Conservation (phyloP, 2,888 invertebrate genomes). For the Abrostola tripartita region DNA sequence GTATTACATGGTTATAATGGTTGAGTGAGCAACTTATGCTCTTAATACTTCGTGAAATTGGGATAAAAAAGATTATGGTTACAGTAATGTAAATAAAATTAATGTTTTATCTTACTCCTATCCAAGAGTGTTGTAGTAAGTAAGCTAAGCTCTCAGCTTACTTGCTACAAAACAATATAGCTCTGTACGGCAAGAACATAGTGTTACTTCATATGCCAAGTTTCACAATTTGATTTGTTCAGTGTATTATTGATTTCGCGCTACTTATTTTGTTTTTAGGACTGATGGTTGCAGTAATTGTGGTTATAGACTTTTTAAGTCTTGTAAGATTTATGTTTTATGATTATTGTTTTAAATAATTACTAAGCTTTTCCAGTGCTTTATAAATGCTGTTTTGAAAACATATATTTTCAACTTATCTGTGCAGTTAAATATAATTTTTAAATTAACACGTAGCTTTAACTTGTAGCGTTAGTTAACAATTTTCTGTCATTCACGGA, state of each 20-base stretch:
- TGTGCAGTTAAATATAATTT: slow-evolving; percentile 16
- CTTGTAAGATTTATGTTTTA: neutral
- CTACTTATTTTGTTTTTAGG: slow-evolving; percentile 48
- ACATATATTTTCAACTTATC: too few relatives aligned
- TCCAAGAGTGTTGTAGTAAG: too few relatives aligned
- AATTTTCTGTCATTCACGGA: slow-evolving; percentile 38
- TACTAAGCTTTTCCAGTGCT: neutral
- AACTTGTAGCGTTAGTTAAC: slow-evolving; percentile 11
- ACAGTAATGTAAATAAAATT: too few relatives aligned
- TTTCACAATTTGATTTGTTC: slow-evolving; percentile 29
- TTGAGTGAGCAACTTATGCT: slow-evolving; percentile 6
- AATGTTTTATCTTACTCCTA: too few relatives aligned
- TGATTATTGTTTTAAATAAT: neutral
- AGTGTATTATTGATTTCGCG: slow-evolving; percentile 51
- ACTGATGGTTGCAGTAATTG: neutral
- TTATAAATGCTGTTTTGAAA: too few relatives aligned
- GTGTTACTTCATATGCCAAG: neutral
- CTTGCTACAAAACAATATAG: neutral
- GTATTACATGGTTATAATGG: slow-evolving; percentile 13
- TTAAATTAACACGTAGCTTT: slow-evolving; percentile 22
- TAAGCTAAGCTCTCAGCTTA: neutral
- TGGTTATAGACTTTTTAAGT: neutral
- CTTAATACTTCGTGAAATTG: neutral
- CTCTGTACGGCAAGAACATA: neutral
- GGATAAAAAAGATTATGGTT: neutral